Evolutionary conservation across 2,888 invertebrate genomes (phyloP), one percentile per base, ranked within the genome.

Genomic region (Drosophila picticornis): DNA sequence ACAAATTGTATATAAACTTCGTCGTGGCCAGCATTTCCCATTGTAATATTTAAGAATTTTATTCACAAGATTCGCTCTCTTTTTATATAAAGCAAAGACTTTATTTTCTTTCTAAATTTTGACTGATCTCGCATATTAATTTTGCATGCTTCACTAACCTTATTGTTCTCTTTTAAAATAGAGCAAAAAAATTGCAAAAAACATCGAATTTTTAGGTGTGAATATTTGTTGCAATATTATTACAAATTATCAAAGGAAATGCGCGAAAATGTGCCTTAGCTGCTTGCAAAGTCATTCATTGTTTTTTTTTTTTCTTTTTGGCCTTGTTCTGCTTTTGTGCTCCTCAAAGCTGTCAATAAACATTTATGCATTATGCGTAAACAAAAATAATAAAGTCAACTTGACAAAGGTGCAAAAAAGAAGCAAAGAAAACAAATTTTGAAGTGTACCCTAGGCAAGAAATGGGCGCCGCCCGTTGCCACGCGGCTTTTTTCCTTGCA

Each of bases 311-410:
- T 32, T 19, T 29, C 40, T 11, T 13, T 50, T 27, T 13, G 40
- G 34, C 67, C n/a, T 71, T 52, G 19, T 27, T 55, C 22, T 25
- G 27, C 13, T 46, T 13, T 13, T 36, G 29, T 36, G 62, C 34
- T 58, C 38, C 36, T 55, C 50, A 36, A 40, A 83, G 83, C 89
- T 88, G 90, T 89, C 88, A 88, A 84, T 85, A 84, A 83, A 84
- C 80, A 88, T 88, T 88, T 83, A 77, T 77, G 76, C 77, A 74
- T 67, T 66, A 72, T 75, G 72, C 68, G 67, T 64, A 80, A 82
- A 80, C 80, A 81, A 84, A 84, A 86, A 88, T 81, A 83, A 82
- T 77, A 77, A 89, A 89, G 88, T 88, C 88, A 87, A 81, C 58
- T 74, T 50, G 38, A 62, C 59, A 79, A 75, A 83, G 71, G 62